Conservation (phyloP, 2,888 invertebrate genomes). For the Bedellia somnulentella region DNA sequence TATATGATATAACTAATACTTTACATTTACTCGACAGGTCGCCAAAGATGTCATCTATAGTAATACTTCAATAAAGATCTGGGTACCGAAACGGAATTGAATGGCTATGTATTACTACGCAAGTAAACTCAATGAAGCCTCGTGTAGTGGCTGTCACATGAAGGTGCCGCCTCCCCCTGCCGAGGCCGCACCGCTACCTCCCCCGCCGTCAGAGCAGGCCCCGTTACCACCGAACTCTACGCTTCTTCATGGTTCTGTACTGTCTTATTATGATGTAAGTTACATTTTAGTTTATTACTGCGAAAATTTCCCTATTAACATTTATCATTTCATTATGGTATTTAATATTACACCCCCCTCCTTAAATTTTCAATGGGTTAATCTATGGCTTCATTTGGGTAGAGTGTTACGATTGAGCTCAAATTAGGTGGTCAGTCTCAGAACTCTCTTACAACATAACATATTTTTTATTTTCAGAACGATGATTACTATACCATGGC, state of each 20-base stretch:
- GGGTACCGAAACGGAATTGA: slow-evolving; percentile 30
- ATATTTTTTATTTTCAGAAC: slow-evolving; percentile 25
- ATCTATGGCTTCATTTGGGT: too few relatives aligned
- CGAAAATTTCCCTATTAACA: too few relatives aligned
- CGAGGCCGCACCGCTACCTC: slow-evolving; percentile 30
- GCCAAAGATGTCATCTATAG: too few relatives aligned
- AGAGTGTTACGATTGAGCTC: too few relatives aligned
- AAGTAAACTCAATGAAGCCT: slow-evolving; percentile 67
- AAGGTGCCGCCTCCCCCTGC: slow-evolving; percentile 41
- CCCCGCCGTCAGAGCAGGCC: slow-evolving; percentile 32
- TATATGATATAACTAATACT: too few relatives aligned
- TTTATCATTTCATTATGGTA: too few relatives aligned
- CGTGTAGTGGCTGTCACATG: slow-evolving; percentile 60
- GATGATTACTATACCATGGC: slow-evolving; percentile 54
- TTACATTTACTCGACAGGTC: too few relatives aligned
- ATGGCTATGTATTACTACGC: slow-evolving; percentile 74
- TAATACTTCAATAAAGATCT: neutral
- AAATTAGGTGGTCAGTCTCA: neutral
- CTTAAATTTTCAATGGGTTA: too few relatives aligned
- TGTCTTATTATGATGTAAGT: slow-evolving; percentile 51
- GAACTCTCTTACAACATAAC: neutral
- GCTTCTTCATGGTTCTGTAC: slow-evolving; percentile 35
- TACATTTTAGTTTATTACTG: neutral
- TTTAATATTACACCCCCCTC: too few relatives aligned
- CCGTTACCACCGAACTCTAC: slow-evolving; percentile 32